A percentile compares a stretch with the other conserved stretches of the same genome.
phyloP scores from a whole-genome alignment of 1,140 invertebrate species.

The Heterodera schachtii region DNA sequence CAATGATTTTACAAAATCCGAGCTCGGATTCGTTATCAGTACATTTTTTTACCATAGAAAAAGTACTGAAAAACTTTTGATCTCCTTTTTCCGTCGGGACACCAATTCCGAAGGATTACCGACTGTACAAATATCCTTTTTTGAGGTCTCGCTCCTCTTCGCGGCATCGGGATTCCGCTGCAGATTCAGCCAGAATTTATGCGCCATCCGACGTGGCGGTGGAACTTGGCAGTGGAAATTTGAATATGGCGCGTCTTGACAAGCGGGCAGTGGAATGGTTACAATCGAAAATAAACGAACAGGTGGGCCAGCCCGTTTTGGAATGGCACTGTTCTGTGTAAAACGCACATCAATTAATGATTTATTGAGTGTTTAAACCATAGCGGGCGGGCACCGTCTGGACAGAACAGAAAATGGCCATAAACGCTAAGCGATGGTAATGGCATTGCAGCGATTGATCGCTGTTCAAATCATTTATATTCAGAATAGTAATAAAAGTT shows the following conservation, averaged over 20 bases:
- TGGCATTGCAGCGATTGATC: background rate
- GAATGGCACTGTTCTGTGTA: background rate
- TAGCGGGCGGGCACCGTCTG: constrained; percentile 21
- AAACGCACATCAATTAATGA: constrained; percentile 10
- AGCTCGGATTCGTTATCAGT: no score
- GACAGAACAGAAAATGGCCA: constrained; percentile 20
- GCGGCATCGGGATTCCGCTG: background rate
- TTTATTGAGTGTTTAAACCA: constrained; percentile 22
- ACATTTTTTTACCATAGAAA: no score
- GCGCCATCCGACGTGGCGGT: constrained; percentile 19
- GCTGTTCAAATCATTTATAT: constrained; percentile 17
- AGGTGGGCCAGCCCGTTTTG: constrained; percentile 42
- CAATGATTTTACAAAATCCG: no score
- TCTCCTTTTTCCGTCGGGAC: no score
- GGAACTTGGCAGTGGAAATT: constrained; percentile 13
- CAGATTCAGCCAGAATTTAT: constrained; percentile 8
- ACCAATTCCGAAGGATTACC: no score
- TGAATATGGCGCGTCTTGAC: constrained; percentile 37
- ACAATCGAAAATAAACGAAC: constrained; percentile 49
- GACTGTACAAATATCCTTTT: background rate
- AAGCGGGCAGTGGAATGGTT: constrained; percentile 49
- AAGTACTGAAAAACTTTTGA: no score
- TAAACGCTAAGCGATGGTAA: constrained; percentile 18
- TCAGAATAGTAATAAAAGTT: background rate
- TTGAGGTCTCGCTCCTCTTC: background rate